Conservation (phyloP, 2,888 invertebrate species). For the Epistrophe eligans region DNA sequence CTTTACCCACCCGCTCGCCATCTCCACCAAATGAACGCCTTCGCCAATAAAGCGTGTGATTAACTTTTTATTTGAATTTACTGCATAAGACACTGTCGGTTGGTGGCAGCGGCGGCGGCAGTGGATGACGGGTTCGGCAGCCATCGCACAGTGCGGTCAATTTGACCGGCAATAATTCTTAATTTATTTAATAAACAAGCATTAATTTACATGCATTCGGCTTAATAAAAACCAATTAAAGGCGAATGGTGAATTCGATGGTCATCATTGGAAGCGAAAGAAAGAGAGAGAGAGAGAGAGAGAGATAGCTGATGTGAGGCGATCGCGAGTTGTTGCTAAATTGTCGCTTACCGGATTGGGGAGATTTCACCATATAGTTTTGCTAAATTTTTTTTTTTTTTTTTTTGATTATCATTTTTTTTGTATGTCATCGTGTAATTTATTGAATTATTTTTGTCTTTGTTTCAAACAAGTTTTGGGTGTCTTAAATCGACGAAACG, state of each 20-base stretch:
- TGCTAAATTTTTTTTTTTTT: slow-evolving; percentile 22
- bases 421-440: slow-evolving; percentile 28
- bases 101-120: too few relatives aligned
- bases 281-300: slow-evolving; percentile 13
- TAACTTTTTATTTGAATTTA: slow-evolving; percentile 72
- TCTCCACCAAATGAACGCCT: slow-evolving; percentile 22
- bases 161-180: slow-evolving; percentile 71
- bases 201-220: slow-evolving; percentile 75
- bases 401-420: not conserved
- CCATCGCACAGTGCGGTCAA: slow-evolving; percentile 49
- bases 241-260: slow-evolving; percentile 68
- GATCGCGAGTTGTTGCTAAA: slow-evolving; percentile 38
- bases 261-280: slow-evolving; percentile 57
- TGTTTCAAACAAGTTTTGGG: slow-evolving; percentile 31
- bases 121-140: not conserved
- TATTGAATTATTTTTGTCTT: slow-evolving; percentile 36
- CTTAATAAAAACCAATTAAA: slow-evolving; percentile 76
- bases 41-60: slow-evolving; percentile 52
- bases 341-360: slow-evolving; percentile 57
- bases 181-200: slow-evolving; percentile 75
- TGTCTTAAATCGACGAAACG: slow-evolving; percentile 53
- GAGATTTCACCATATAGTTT: slow-evolving; percentile 48
- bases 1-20: slow-evolving; percentile 20
- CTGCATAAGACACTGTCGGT: slow-evolving; percentile 50
- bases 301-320: slow-evolving; percentile 17